Base-by-base conservation (phyloP, 2,113 vertebrate genomes). In the Verasper variegatus region DNA sequence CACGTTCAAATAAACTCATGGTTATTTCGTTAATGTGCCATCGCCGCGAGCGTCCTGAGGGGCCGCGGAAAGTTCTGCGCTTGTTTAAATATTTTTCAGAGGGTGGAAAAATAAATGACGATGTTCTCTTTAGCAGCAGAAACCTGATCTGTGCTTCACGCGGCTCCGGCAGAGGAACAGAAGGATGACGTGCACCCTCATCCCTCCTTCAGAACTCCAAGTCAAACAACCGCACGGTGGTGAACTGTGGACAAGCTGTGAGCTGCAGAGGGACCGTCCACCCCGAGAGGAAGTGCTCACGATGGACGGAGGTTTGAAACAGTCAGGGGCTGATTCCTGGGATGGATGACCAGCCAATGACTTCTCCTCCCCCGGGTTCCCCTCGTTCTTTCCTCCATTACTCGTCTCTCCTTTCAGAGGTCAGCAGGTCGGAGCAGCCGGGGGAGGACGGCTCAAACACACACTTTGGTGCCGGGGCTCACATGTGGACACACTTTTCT, bases 291-390 rank as follows among this genome's bases (percentile, higher is more conserved):
- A 35, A 1, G 31, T 6, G 5, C 31, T 10, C 37, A 40, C 37
- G 37, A 40, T 12, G 37, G 37, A 40, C 37, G 10, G 37, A 40
- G 37, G 37, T 40, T 40, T 40, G 35, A 37, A 7, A 37, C 35
- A 37, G 35, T 37, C 35, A 6, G 35, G 35, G 35, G 35, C 35
- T 37, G 11, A 18, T 24, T 57, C 49, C 23, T 37, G 78, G 58
- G 15, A 24, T 14, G n/a, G 20, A 74, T 71, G 78, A 63, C 83
- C 83, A 66, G 20, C 17, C 24, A 12, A 62, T 59, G 70, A 71
- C 74, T 63, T 27, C 70, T 35, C 69, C 74, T 57, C 74, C 78
- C 37, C 35, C 51, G 13, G 23, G 7, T 63, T 40, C 23, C 13
- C 72, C 54, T 12, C 42, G 26, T 12, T 40, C 37, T 40, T 12